A percentile compares a stretch with the other conserved stretches of the same genome.
phyloP scores from a whole-genome alignment of 2,888 invertebrate species.

The Aphodius sticticus region DNA sequence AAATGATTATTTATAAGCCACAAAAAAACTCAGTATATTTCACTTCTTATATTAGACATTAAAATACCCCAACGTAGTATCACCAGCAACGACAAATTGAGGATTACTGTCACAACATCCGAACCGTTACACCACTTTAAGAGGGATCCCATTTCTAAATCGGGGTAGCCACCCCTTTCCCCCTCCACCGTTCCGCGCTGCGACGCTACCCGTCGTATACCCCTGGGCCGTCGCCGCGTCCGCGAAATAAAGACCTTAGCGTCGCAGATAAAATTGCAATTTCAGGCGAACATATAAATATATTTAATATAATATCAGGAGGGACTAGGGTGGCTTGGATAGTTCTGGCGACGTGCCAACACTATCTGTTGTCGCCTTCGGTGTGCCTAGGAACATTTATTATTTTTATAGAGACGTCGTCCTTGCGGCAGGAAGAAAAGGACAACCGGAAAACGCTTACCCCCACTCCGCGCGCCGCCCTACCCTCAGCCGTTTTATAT shows the following conservation, averaged over 20 bases:
- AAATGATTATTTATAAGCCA: no score
- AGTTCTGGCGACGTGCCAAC: constrained; percentile 31
- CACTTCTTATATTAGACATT: not conserved
- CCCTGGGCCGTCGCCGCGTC: constrained; percentile 11
- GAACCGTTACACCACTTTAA: not conserved
- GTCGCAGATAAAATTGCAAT: constrained; percentile 31
- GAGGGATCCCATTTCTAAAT: constrained; percentile 4
- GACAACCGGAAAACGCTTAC: constrained; percentile 19
- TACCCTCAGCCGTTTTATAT: constrained; percentile 17
- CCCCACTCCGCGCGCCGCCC: not conserved
- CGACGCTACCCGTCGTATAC: not conserved
- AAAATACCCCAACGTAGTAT: not conserved
- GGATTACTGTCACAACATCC: constrained; percentile 4
- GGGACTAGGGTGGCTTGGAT: constrained; percentile 8
- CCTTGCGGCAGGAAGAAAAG: constrained; percentile 13
- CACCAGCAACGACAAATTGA: not conserved
- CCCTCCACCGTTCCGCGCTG: not conserved
- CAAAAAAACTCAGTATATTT: not conserved
- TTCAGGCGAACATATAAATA: constrained; percentile 36
- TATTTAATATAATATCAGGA: constrained; percentile 38
- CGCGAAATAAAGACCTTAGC: constrained; percentile 25
- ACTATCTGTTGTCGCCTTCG: constrained; percentile 37
- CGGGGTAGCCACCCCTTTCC: not conserved
- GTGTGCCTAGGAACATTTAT: constrained; percentile 33
- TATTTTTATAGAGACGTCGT: constrained; percentile 31